A percentile compares a stretch with the other conserved stretches of the same genome.
Evolutionary conservation across 2,888 invertebrate genomes (phyloP).

Genomic region (Synergus itoensis): DNA sequence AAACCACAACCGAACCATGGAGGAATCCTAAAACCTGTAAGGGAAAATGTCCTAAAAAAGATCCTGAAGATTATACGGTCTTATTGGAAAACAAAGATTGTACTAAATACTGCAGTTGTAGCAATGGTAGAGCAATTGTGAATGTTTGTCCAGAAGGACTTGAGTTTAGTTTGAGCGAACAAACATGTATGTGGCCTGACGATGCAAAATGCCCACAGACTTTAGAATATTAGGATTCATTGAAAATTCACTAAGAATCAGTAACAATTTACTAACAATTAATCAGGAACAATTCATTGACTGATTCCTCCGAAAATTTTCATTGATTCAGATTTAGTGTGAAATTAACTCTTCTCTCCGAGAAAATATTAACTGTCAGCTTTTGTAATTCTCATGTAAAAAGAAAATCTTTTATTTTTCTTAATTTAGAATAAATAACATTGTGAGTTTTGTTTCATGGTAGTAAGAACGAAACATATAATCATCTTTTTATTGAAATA

Average conservation of each 20-base stretch:
- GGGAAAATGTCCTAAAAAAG: constrained; percentile 55
- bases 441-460: too few species aligned
- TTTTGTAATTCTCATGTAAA: too few species aligned
- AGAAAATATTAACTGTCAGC: too few species aligned
- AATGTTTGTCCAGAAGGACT: constrained; percentile 55
- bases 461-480: not conserved
- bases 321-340: too few species aligned
- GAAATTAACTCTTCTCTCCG: too few species aligned
- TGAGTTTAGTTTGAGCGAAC: constrained; percentile 51
- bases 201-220: not conserved
- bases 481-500: constrained; percentile 30
- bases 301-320: too few species aligned
- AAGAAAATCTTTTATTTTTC: not conserved
- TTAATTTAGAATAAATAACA: not conserved
- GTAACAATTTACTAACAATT: too few species aligned
- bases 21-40: constrained; percentile 53
- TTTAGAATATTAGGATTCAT: too few species aligned
- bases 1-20: not conserved
- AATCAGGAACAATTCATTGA: too few species aligned
- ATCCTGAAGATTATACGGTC: constrained; percentile 44
- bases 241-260: too few species aligned
- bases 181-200: constrained; percentile 56
- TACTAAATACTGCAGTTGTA: constrained; percentile 63
- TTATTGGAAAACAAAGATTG: constrained; percentile 60
- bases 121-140: constrained; percentile 49